Conservation (phyloP, 2,797 vertebrate species). For the Xenentodon cancila region DNA sequence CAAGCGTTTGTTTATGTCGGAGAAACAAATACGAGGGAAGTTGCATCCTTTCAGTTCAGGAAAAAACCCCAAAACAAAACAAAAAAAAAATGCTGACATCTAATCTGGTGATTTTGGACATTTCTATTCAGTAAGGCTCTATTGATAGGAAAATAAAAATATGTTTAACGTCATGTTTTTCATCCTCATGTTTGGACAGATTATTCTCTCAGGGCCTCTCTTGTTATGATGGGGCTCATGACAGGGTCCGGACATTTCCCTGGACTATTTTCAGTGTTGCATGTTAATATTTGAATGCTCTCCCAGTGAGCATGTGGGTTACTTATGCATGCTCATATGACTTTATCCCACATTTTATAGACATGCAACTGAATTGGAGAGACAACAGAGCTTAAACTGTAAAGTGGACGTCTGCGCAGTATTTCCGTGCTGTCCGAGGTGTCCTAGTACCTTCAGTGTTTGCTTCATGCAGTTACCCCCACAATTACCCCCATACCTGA, state of each 20-base stretch:
- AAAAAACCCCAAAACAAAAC: background rate
- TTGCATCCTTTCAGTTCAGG: background rate
- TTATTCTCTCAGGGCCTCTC: background rate
- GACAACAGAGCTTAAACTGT: background rate
- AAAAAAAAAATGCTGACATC: background rate
- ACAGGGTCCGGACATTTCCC: constrained; percentile 7
- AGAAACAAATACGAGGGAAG: background rate
- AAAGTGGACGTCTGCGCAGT: background rate
- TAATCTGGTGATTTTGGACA: constrained; percentile 3
- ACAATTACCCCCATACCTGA: too few species aligned
- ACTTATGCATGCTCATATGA: constrained; percentile 12
- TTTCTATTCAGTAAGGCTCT: constrained; percentile 28
- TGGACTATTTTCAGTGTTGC: background rate
- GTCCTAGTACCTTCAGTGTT: background rate
- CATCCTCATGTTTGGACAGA: constrained; percentile 4
- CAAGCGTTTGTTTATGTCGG: background rate
- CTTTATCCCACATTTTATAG: constrained; percentile 16
- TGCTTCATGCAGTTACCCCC: background rate
- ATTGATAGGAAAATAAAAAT: constrained; percentile 9
- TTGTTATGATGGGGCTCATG: constrained; percentile 13
- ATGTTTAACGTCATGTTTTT: constrained; percentile 7
- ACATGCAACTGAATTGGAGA: background rate
- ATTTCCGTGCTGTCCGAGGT: background rate
- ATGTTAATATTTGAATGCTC: constrained; percentile 1
- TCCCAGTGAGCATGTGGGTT: constrained; percentile 11